Evolutionary conservation across 2,797 vertebrate species (phyloP).

Genomic region (Epinephelus awoara): DNA sequence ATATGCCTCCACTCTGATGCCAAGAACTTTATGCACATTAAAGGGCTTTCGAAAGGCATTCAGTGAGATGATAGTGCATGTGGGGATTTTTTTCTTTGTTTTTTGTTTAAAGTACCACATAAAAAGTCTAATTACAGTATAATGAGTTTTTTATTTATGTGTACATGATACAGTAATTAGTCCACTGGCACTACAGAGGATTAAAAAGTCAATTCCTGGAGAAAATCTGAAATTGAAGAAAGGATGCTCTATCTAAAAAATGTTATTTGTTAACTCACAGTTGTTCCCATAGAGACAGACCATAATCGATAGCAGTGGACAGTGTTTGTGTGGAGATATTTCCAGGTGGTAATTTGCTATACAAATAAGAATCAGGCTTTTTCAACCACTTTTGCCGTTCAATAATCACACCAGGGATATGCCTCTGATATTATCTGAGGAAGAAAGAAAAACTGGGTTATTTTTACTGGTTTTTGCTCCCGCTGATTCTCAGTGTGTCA

Average conservation of each 20-base stretch:
- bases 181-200: not conserved
- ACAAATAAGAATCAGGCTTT: conserved; percentile 9
- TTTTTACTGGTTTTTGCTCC: not conserved
- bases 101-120: not conserved
- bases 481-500: not conserved
- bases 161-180: not conserved
- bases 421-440: conserved; percentile 2
- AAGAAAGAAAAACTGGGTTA: conserved; percentile 10
- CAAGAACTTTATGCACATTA: conserved; percentile 18
- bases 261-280: conserved; percentile 20
- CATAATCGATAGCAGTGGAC: conserved; percentile 24
- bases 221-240: conserved; percentile 8
- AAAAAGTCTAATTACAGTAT: not conserved
- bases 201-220: not conserved
- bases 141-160: not conserved
- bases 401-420: conserved; percentile 1
- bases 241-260: not conserved
- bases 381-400: not conserved
- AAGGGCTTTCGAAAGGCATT: conserved; percentile 17
- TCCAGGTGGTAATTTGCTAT: conserved; percentile 16
- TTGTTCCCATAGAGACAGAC: conserved; percentile 40
- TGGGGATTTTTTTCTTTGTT: not conserved
- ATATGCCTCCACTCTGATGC: conserved; percentile 7
- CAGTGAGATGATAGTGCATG: not conserved
- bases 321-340: conserved; percentile 25